Evolutionary conservation across 2,797 vertebrate species (phyloP).

Genomic region (Australoheros facetus): DNA sequence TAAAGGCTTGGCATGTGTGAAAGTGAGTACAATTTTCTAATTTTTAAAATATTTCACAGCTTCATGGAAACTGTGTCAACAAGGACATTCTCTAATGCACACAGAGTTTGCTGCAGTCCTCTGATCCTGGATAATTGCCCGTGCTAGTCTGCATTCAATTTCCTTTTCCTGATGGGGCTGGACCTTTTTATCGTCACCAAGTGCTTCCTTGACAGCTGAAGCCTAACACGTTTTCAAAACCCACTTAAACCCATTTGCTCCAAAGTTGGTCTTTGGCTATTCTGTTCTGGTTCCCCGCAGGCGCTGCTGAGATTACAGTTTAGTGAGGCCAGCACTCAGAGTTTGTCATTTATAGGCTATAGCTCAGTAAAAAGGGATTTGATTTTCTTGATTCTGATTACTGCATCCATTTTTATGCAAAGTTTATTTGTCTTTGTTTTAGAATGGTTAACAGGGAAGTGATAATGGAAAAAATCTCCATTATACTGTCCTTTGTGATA

Average conservation of each 20-base stretch:
- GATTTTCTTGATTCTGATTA: conserved; percentile 25
- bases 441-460: neutral
- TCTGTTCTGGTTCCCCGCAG: conserved; percentile 17
- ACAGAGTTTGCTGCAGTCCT: conserved; percentile 57
- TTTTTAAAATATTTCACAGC: conserved; percentile 33
- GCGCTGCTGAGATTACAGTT: conserved; percentile 50
- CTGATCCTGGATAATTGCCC: conserved; percentile 59
- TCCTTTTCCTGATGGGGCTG: conserved; percentile 57
- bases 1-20: conserved; percentile 10
- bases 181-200: conserved; percentile 45
- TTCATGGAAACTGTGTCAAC: conserved; percentile 56
- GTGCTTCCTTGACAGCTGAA: conserved; percentile 40
- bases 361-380: conserved; percentile 30
- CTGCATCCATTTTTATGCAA: neutral
- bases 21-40: conserved; percentile 25
- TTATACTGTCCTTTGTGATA: conserved; percentile 8
- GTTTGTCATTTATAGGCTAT: conserved; percentile 41
- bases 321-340: conserved; percentile 37
- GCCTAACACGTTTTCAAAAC: conserved; percentile 48
- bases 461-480: neutral
- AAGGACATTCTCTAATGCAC: conserved; percentile 44
- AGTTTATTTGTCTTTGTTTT: conserved; percentile 3
- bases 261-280: conserved; percentile 30
- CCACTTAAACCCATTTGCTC: conserved; percentile 55
- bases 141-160: conserved; percentile 67